Evolutionary conservation across 1,140 invertebrate species (phyloP), one percentile per base, ranked within the genome.

Genomic region (Ditylenchus dipsaci): DNA sequence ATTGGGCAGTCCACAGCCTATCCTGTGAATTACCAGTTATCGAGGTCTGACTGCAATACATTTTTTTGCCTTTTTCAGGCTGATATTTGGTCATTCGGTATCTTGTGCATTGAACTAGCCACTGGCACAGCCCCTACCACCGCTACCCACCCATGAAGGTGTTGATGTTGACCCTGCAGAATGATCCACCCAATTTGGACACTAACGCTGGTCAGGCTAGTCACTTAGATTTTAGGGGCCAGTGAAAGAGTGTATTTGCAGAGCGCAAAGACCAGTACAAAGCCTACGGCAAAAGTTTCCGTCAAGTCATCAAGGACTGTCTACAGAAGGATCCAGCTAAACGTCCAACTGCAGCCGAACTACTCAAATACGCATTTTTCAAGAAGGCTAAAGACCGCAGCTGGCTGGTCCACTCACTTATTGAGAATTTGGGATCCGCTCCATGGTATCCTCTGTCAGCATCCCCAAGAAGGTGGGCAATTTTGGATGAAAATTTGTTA

Each of bases 41-140:
- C 45, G 23, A 53, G 23, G 13, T 5, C n/a, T 29, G 30, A 7
- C 63, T 8, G 13, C 1, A 1, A 43, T 15, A n/a, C 26, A 26
- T 8, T 7, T 17, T 23, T 27, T 49, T 21, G n/a, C 57, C 53
- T 27, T 38, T 38, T 38, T 3, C 33, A 38, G 33, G 95, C 95
- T n/a, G 95, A 99, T 82, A 97, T 99, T 72, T 99, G 95, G 95
- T 96, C 93, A 29, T 91, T 98, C 84, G 95, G 95, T 29, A 98
- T 99, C 67, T 97, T 95, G 0, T 94, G 94, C 0, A 97, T 99
- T 76, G 95, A 98, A 86, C 90, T 98, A 88, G 95, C 95, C 0
- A 96, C 94, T 9, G 95, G 95, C 15, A 95, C 93, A 11, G 95
- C 95, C 0, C 95, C 95, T 99, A 98, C 84, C 93, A 97, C 83